Evolutionary conservation across 2,113 vertebrate genomes (phyloP).

Genomic region (Otolemur garnettii): DNA sequence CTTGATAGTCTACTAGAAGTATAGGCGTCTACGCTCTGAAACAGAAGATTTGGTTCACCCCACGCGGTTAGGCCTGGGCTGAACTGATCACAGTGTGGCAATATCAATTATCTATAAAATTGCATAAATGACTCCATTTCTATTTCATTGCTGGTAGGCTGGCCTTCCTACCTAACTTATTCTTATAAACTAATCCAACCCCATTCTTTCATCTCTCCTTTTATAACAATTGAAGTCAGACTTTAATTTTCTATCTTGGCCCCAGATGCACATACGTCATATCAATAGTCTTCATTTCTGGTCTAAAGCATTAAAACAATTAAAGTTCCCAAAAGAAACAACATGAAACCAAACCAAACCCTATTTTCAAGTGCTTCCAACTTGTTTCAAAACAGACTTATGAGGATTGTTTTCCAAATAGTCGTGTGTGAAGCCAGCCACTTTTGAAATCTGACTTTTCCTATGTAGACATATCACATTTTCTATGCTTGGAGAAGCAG

Average conservation of each 20-base stretch:
- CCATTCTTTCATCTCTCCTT: background rate
- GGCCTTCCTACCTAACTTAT: background rate
- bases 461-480: background rate
- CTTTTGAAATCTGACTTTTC: conserved; percentile 43
- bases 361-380: conserved; percentile 69
- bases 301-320: conserved; percentile 46
- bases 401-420: conserved; percentile 62
- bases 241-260: background rate
- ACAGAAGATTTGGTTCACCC: background rate
- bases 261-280: background rate
- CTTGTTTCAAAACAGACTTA: conserved; percentile 67
- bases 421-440: background rate
- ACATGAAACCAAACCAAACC: conserved; percentile 42
- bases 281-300: background rate
- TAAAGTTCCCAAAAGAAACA: conserved; percentile 18
- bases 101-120: background rate
- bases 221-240: conserved; percentile 8
- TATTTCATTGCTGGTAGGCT: background rate
- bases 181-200: conserved; percentile 28
- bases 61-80: background rate
- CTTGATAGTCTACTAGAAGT: background rate
- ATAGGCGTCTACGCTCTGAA: background rate
- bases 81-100: background rate
- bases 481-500: conserved; percentile 38
- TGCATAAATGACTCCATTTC: background rate